These are phyloP conservation scores for Pammene fasciana DNA, from an alignment of 2,888 invertebrate genomes.

Conservation along the genomic window DNA sequence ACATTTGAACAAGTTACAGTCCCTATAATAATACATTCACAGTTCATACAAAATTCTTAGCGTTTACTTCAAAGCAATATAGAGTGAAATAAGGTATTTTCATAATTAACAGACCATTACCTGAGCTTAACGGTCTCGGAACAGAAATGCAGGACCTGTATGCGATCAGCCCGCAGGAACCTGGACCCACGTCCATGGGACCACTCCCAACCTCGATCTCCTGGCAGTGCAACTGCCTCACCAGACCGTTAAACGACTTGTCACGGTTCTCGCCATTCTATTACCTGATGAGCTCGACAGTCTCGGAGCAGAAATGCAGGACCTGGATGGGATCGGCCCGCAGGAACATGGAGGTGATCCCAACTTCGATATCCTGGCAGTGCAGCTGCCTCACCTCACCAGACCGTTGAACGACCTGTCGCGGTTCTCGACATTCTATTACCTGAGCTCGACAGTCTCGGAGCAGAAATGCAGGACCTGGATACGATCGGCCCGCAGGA, in stretches of 20 bases:
- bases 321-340: too few species aligned
- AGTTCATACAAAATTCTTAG: too few species aligned
- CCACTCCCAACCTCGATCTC: slow-evolving; percentile 80
- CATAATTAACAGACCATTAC: neutral
- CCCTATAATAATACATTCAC: too few species aligned
- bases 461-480: slow-evolving; percentile 78
- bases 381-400: too few species aligned
- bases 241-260: slow-evolving; percentile 82
- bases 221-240: slow-evolving; percentile 81
- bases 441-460: slow-evolving; percentile 54
- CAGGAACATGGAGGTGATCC: too few species aligned
- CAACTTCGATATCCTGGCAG: too few species aligned
- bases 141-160: slow-evolving; percentile 77
- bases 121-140: slow-evolving; percentile 59
- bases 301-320: too few species aligned
- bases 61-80: too few species aligned
- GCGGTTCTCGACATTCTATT: too few species aligned
- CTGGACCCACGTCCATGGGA: slow-evolving; percentile 74
- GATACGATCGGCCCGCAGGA: slow-evolving; percentile 84
- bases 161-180: slow-evolving; percentile 84
- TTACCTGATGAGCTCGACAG: too few species aligned
- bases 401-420: slow-evolving; percentile 60
- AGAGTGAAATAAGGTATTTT: too few species aligned
- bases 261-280: slow-evolving; percentile 79
- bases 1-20: too few species aligned